Evolutionary conservation across 2,888 invertebrate genomes (phyloP).

Genomic region (Oxytorus armatus): DNA sequence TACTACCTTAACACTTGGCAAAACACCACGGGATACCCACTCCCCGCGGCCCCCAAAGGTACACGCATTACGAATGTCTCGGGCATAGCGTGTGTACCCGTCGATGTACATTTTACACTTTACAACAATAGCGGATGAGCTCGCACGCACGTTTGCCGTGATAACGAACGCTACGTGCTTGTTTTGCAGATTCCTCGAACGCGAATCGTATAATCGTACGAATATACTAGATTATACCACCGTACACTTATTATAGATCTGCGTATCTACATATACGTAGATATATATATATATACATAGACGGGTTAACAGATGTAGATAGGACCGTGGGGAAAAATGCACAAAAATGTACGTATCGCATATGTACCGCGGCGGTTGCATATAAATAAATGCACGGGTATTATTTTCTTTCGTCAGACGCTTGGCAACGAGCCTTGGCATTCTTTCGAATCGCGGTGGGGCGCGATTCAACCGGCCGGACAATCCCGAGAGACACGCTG

Average conservation of each 20-base stretch:
- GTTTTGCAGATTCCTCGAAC: conserved; percentile 54
- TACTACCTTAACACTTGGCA: too few relatives aligned
- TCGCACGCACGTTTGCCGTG: conserved; percentile 50
- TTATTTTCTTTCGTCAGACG: conserved; percentile 25
- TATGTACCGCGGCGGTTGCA: conserved; percentile 5
- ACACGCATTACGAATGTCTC: not conserved
- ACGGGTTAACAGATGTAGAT: conserved; percentile 11
- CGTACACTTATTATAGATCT: not conserved
- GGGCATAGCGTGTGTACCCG: conserved; percentile 7
- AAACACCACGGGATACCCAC: too few relatives aligned
- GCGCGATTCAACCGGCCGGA: conserved; percentile 31
- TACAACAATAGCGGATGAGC: conserved; percentile 36
- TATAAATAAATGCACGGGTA: conserved; percentile 44
- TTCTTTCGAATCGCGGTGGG: conserved; percentile 27
- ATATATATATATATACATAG: too few relatives aligned
- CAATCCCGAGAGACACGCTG: conserved; percentile 21
- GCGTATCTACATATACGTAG: too few relatives aligned
- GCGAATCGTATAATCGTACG: conserved; percentile 29
- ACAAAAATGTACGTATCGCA: not conserved
- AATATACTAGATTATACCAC: conserved; percentile 24
- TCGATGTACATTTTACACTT: conserved; percentile 32
- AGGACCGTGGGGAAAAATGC: conserved; percentile 8
- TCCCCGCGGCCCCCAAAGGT: too few relatives aligned
- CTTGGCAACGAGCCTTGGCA: conserved; percentile 23
- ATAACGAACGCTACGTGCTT: conserved; percentile 49